Evolutionary conservation across 1,140 invertebrate genomes (phyloP).

Genomic region (Marisa cornuarietis): DNA sequence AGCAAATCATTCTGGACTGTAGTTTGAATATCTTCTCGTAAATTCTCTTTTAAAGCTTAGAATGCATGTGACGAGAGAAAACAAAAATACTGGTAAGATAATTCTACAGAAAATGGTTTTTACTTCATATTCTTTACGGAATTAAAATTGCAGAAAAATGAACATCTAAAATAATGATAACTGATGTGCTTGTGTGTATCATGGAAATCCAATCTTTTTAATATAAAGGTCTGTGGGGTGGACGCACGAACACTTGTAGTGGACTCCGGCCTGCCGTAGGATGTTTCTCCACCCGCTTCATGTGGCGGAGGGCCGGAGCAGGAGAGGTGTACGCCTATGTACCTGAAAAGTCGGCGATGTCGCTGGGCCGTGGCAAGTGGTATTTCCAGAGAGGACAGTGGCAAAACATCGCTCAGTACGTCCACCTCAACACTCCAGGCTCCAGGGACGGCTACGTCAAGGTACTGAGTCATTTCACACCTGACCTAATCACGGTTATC

Average conservation of each 20-base stretch:
- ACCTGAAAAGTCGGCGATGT: background rate
- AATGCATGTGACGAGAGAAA: no score
- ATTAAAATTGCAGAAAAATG: no score
- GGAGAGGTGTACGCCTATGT: slow-evolving; percentile 43
- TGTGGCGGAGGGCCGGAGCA: slow-evolving; percentile 42
- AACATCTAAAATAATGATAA: no score
- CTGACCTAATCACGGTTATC: no score
- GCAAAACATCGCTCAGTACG: slow-evolving; percentile 28
- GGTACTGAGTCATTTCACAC: background rate
- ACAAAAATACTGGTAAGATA: no score
- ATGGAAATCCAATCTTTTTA: no score
- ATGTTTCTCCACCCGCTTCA: slow-evolving; percentile 49
- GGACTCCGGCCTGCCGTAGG: slow-evolving; percentile 32
- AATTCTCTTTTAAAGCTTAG: no score
- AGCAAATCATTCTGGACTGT: no score
- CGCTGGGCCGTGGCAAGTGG: slow-evolving; percentile 29
- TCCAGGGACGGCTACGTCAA: slow-evolving; percentile 23
- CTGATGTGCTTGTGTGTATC: no score
- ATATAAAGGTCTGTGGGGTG: background rate
- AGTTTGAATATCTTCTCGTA: no score
- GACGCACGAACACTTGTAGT: slow-evolving; percentile 31
- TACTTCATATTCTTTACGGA: no score
- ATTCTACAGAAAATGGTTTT: no score
- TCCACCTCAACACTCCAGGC: slow-evolving; percentile 28
- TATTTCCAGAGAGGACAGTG: slow-evolving; percentile 22